Percentiles rank a stretch among this genome's conserved stretches.
These are phyloP conservation scores for Sinella curviseta DNA, from an alignment of 1,140 invertebrate genomes.

Conservation along the genomic window DNA sequence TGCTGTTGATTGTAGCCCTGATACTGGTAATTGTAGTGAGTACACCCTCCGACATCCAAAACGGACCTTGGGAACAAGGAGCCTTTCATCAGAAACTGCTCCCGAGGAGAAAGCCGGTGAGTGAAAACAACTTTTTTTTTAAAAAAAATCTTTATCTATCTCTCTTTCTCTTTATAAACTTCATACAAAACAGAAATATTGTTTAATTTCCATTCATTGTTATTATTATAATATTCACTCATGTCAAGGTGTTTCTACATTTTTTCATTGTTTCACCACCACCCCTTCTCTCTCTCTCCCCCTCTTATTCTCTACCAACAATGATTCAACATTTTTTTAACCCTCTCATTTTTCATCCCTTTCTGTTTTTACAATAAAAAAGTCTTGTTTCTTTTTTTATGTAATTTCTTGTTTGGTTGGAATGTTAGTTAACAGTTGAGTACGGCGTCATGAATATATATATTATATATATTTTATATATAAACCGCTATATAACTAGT, in stretches of 20 bases:
- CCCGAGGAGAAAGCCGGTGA: conserved; percentile 81
- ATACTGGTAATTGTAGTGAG: conserved; percentile 53
- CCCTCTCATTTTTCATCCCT: neutral
- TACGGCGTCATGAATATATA: neutral
- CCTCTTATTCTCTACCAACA: no score
- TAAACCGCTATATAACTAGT: neutral
- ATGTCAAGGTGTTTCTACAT: no score
- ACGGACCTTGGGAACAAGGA: conserved; percentile 73
- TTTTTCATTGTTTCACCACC: no score
- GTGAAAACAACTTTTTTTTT: conserved; percentile 39
- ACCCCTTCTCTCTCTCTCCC: no score
- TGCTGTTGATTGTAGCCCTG: conserved; percentile 51
- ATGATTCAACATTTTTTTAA: no score
- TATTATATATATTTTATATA: neutral
- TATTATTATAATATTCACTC: no score
- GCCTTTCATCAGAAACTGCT: conserved; percentile 75
- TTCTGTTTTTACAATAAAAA: neutral
- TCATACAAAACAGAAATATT: neutral
- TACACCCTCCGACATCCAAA: conserved; percentile 55
- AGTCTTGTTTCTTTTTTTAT: neutral
- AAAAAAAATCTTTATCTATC: conserved; percentile 1
- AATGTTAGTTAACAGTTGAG: neutral
- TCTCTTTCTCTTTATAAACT: neutral
- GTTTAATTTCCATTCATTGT: no score
- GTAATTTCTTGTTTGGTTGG: neutral